Evolutionary conservation across 2,888 invertebrate species (phyloP).

Genomic region (Pyrocoelia pectoralis): DNA sequence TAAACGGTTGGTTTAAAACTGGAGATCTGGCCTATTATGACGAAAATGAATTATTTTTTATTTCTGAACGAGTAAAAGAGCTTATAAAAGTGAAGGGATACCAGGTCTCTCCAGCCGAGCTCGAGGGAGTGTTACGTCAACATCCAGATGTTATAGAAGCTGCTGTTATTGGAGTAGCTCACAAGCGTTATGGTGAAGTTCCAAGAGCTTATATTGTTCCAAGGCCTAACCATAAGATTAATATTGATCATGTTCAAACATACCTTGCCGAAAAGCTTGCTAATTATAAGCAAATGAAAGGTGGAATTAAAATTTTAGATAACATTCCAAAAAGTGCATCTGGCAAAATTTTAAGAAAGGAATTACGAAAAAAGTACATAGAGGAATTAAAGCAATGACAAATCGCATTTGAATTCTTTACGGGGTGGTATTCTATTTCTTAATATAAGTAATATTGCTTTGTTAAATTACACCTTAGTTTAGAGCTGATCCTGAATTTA

Average conservation of each 20-base stretch:
- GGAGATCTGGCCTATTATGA: conserved; percentile 69
- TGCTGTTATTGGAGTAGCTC: conserved; percentile 80
- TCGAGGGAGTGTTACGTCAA: conserved; percentile 74
- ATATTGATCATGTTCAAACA: conserved; percentile 65
- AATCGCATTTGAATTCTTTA: too few species aligned
- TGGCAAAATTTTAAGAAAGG: conserved; percentile 77
- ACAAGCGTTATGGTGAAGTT: conserved; percentile 72
- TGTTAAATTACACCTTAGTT: too few species aligned
- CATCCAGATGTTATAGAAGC: conserved; percentile 79
- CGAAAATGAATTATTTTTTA: conserved; percentile 70
- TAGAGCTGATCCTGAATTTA: too few species aligned
- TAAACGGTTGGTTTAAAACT: conserved; percentile 77
- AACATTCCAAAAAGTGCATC: conserved; percentile 78
- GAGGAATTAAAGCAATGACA: neutral
- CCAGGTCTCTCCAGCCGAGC: conserved; percentile 86
- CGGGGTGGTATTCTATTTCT: too few species aligned
- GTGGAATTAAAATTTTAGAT: conserved; percentile 71
- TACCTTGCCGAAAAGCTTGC: conserved; percentile 74
- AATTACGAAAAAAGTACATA: conserved; percentile 3
- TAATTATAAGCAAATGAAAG: conserved; percentile 74
- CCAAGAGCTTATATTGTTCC: conserved; percentile 76
- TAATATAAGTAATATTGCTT: too few species aligned
- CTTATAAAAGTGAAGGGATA: conserved; percentile 77
- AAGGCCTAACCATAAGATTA: conserved; percentile 57
- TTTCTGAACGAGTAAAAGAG: conserved; percentile 82